Evolutionary conservation across 2,888 invertebrate species (phyloP).

Genomic region (Diarsia brunnea): DNA sequence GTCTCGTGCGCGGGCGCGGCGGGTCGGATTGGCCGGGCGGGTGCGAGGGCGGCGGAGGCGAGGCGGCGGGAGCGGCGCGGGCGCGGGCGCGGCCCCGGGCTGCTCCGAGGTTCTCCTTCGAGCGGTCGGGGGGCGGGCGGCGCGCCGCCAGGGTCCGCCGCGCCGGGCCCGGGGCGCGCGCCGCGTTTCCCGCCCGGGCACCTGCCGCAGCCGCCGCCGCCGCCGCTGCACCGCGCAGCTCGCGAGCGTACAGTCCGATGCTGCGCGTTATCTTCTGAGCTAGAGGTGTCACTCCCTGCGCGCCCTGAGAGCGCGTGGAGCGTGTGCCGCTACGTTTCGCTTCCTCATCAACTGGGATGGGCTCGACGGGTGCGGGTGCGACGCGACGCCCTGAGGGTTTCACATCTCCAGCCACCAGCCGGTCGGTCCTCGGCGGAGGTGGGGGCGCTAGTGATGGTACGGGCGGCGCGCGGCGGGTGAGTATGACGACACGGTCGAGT

Average conservation of each 20-base stretch:
- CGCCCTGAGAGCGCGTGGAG: constrained; percentile 74
- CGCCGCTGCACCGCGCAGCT: constrained; percentile 74
- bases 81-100: constrained; percentile 79
- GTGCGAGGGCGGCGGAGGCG: constrained; percentile 66
- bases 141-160: constrained; percentile 84
- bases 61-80: constrained; percentile 76
- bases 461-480: constrained; percentile 77
- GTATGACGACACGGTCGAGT: constrained; percentile 82
- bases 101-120: constrained; percentile 87
- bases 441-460: constrained; percentile 62
- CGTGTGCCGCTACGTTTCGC: constrained; percentile 63
- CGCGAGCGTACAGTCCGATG: constrained; percentile 75
- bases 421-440: constrained; percentile 64
- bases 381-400: constrained; percentile 57
- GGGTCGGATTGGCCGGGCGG: constrained; percentile 62
- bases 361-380: constrained; percentile 61
- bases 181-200: constrained; percentile 83
- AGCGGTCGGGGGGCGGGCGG: constrained; percentile 79
- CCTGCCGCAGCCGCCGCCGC: constrained; percentile 72
- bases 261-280: constrained; percentile 76
- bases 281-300: constrained; percentile 68
- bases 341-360: constrained; percentile 66
- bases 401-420: constrained; percentile 48
- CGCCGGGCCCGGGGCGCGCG: constrained; percentile 85
- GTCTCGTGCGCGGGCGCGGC: constrained; percentile 68